phyloP scores from a whole-genome alignment of 2,888 invertebrate species.

The Entomobrya multifasciata region DNA sequence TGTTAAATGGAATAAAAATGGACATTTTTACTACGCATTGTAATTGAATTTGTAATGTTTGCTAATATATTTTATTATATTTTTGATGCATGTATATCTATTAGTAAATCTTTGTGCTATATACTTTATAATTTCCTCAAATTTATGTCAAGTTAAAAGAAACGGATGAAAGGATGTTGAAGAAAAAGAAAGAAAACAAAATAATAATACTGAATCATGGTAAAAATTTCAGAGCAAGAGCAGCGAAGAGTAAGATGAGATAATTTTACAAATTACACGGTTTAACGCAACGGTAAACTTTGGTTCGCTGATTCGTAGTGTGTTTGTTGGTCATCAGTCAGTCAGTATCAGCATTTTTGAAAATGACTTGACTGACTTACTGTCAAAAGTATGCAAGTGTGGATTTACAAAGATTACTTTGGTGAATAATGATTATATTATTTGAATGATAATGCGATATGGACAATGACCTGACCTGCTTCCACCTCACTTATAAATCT shows the following conservation, averaged over 20 bases:
- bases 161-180: neutral
- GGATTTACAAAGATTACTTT: neutral
- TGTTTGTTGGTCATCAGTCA: no score
- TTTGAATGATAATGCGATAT: neutral
- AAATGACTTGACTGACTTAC: no score
- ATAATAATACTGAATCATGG: neutral
- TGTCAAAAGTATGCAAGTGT: neutral
- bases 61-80: no score
- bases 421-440: no score
- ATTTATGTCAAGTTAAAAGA: constrained; percentile 39
- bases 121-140: constrained; percentile 28
- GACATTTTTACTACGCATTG: no score
- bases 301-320: neutral
- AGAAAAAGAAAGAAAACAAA: no score
- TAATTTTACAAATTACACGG: neutral
- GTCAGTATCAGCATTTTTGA: no score
- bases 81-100: no score
- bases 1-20: no score
- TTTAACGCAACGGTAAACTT: constrained; percentile 22
- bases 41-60: no score
- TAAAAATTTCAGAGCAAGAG: neutral
- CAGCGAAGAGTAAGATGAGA: no score
- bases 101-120: no score
- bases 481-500: neutral
- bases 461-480: constrained; percentile 8